These are phyloP conservation scores for Pygocentrus nattereri DNA, from an alignment of 2,797 vertebrate genomes.

Conservation along the genomic window DNA sequence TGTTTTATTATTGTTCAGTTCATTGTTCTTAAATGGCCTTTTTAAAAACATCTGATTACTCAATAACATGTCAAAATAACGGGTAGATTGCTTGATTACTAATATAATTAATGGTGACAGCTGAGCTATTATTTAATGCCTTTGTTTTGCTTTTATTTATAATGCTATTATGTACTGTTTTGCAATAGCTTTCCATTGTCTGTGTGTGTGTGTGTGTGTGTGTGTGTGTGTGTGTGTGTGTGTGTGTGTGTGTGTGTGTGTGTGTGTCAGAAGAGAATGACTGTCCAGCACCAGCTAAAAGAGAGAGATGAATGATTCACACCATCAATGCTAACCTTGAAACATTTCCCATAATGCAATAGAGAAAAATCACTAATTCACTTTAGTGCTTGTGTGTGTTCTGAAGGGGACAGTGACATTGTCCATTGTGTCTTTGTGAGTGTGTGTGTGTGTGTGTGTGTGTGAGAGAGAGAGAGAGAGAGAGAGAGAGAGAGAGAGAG, in stretches of 20 bases:
- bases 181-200: neutral
- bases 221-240: neutral
- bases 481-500: no score
- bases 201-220: neutral
- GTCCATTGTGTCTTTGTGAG: neutral
- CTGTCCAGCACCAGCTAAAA: neutral
- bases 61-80: neutral
- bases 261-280: neutral
- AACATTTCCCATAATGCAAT: slow-evolving; percentile 3
- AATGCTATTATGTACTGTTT: neutral
- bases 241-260: neutral
- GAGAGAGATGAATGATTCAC: neutral
- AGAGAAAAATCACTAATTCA: slow-evolving; percentile 3
- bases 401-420: slow-evolving; percentile 9
- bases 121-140: neutral
- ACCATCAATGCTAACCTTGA: neutral
- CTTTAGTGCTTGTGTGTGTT: neutral
- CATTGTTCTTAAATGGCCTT: no score
- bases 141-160: slow-evolving; percentile 3
- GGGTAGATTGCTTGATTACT: neutral
- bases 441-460: slow-evolving; percentile 20
- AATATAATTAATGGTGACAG: neutral
- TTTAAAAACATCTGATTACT: neutral
- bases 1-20: no score
- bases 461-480: no score